These are phyloP conservation scores for Astropecten irregularis DNA, from an alignment of 53 echinoderm and acorn worm species.

Conservation along the genomic window DNA sequence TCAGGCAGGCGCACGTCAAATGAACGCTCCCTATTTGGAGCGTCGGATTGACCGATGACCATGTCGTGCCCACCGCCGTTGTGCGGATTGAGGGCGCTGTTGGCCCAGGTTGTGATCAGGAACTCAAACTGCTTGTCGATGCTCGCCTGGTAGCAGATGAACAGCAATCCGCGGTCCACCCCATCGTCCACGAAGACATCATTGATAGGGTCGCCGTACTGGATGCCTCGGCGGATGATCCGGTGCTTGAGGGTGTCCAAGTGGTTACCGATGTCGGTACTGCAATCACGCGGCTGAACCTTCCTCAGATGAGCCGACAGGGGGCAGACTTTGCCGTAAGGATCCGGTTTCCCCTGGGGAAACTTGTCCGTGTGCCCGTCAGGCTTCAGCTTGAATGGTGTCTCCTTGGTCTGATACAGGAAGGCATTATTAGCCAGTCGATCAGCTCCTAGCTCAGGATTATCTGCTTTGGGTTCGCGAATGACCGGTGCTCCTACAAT, in stretches of 20 bases:
- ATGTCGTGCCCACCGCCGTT: conserved; percentile 42
- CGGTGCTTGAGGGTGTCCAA: background rate
- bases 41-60: conserved; percentile 32
- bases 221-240: conserved; percentile 37
- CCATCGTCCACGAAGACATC: conserved; percentile 30
- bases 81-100: background rate
- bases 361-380: background rate
- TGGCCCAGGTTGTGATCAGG: conserved; percentile 33
- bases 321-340: conserved; percentile 10
- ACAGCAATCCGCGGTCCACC: conserved; percentile 25
- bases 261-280: conserved; percentile 30
- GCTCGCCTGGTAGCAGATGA: conserved; percentile 38
- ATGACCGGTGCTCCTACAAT: conserved; percentile 19
- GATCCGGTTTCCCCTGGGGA: conserved; percentile 2
- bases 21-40: background rate
- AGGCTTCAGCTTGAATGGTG: background rate
- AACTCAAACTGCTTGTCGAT: conserved; percentile 48
- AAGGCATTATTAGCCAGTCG: conserved; percentile 24
- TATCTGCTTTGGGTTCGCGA: conserved; percentile 1
- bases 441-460: background rate
- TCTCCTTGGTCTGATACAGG: background rate
- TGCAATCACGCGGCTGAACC: conserved; percentile 33
- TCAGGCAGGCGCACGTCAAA: conserved; percentile 9
- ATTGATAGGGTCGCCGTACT: conserved; percentile 18
- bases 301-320: conserved; percentile 23